Base-by-base conservation (phyloP, 2,888 invertebrate species). In the Pterobdella sp. region DNA sequence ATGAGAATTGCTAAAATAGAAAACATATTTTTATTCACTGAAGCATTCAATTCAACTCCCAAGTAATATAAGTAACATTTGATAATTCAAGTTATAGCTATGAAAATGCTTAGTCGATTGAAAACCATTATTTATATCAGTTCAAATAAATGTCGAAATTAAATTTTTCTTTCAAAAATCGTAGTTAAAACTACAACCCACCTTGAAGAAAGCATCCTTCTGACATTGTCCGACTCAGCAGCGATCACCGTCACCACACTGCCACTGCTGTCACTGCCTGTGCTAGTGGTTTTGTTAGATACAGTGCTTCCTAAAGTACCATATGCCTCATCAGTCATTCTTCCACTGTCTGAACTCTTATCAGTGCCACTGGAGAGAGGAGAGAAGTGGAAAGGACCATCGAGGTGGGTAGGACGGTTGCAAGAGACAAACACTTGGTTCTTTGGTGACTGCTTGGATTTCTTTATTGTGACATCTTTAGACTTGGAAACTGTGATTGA, bases 231-330 rank as follows among this genome's bases (percentile, higher is more conserved):
- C 67, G 73, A 76, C 34, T 76, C 77, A 18, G 76, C 76, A 1
- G 77, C 75, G 34, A 78, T 75, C 36, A 78, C 76, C 7, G 78
- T 78, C 52, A 78, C 76, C 31, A 78, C 78, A 35, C 78, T 78
- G 67, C 78, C 76, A 63, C 76, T 77, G 68, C 76, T 77, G 29
- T 77, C 77, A 68, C 78, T 78, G 18, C 75, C 75, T 18, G 76
- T 76, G 49, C 76, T 75, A 34, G 76, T 76, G 7, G 73, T 76
- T 49, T 74, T 76, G 71, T 75, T 74, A n/a, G 66, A 70, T 36
- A 76, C 72, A 1, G 74, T 74, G 68, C 75, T 76, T 10, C 77
- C 76, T 72, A 77, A 75, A 1, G 77, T 77, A 2, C 77, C 77
- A 52, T 77, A 77, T 0, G 77, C 77, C 68, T 77, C 77, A 52